phyloP scores from a whole-genome alignment of 92 coral and sea anemone genomes.

The Blastomussa wellsi region DNA sequence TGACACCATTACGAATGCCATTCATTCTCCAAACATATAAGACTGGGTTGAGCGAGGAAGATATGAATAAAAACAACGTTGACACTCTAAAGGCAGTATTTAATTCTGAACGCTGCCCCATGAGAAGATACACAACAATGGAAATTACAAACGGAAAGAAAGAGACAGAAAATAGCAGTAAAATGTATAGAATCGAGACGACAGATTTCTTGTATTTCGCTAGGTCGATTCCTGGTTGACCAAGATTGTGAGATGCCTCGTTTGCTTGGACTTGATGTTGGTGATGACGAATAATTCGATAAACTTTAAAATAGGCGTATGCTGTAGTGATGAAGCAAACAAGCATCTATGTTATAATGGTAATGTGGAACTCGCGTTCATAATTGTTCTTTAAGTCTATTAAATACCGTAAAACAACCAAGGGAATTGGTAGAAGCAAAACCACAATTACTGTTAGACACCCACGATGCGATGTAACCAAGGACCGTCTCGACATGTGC shows the following conservation, averaged over 20 bases:
- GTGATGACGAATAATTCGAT: slow-evolving; percentile 1
- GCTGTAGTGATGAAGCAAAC: background rate
- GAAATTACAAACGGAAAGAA: background rate
- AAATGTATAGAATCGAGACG: background rate
- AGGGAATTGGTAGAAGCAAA: background rate
- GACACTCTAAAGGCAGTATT: background rate
- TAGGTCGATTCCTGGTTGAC: slow-evolving; percentile 7
- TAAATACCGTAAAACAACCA: no score
- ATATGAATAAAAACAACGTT: background rate
- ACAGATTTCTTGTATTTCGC: slow-evolving; percentile 7
- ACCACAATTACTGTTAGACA: background rate
- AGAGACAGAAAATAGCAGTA: background rate
- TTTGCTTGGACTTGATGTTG: background rate
- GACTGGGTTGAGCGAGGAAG: slow-evolving; percentile 1
- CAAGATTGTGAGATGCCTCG: background rate
- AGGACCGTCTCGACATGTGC: slow-evolving; percentile 24
- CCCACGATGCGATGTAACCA: background rate
- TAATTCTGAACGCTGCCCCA: no score
- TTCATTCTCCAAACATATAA: slow-evolving; percentile 35
- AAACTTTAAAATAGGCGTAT: slow-evolving; percentile 7
- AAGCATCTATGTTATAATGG: no score
- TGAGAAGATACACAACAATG: background rate
- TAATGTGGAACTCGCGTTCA: background rate
- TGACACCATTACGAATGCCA: background rate
- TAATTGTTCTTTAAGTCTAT: no score